Evolutionary conservation across 2,113 vertebrate genomes (phyloP).

Genomic region (Panthera uncia): DNA sequence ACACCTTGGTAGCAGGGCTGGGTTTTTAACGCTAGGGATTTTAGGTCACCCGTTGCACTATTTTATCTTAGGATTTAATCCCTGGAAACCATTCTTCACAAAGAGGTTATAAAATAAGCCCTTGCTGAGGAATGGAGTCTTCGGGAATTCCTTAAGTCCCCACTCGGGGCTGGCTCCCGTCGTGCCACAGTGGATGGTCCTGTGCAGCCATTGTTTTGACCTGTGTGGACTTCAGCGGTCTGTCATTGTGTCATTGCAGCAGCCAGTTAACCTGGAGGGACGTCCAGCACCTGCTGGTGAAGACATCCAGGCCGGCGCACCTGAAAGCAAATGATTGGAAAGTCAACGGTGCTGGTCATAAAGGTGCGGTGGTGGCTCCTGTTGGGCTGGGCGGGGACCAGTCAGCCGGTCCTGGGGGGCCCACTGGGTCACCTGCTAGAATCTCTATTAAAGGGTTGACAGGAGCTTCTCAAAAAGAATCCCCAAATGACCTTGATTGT

Average conservation of each 20-base stretch:
- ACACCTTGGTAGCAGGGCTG: not conserved
- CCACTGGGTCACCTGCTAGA: not conserved
- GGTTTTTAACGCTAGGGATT: not conserved
- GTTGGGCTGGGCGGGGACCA: not conserved
- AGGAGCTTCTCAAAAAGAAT: not conserved
- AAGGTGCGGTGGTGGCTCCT: conserved; percentile 82
- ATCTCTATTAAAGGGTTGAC: not conserved
- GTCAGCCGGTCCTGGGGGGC: rapidly evolving
- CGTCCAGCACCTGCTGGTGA: conserved; percentile 94
- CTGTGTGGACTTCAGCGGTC: too few relatives aligned
- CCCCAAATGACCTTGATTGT: too few relatives aligned
- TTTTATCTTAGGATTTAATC: not conserved
- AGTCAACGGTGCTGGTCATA: conserved; percentile 91
- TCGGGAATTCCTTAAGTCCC: not conserved
- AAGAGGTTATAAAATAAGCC: not conserved
- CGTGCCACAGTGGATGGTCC: rapidly evolving
- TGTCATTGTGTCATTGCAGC: conserved; percentile 81
- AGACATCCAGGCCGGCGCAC: conserved; percentile 91
- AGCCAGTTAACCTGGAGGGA: conserved; percentile 94
- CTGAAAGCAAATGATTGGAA: conserved; percentile 94
- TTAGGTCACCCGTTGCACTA: not conserved
- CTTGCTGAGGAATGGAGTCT: not conserved
- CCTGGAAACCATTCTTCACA: not conserved
- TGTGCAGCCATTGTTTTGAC: rapidly evolving
- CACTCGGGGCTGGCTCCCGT: rapidly evolving